Evolutionary conservation across 2,888 invertebrate species (phyloP).

Genomic region (Mermis nigrescens): DNA sequence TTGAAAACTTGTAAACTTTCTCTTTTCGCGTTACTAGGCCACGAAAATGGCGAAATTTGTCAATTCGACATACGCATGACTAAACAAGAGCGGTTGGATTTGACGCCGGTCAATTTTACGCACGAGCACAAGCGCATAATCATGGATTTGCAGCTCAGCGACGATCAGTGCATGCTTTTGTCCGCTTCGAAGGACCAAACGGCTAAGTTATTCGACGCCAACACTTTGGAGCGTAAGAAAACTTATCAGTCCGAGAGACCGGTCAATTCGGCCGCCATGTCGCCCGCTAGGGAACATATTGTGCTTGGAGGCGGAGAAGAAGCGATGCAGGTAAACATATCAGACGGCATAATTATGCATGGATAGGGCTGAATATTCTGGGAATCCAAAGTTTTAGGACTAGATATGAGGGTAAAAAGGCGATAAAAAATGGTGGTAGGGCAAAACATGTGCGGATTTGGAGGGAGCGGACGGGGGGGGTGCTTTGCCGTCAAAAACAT

Average conservation of each 20-base stretch:
- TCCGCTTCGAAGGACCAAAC: constrained; percentile 91
- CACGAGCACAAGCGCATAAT: constrained; percentile 64
- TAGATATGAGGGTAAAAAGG: too few relatives aligned
- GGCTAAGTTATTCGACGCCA: constrained; percentile 62
- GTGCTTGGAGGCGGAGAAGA: constrained; percentile 95
- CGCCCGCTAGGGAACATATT: constrained; percentile 81
- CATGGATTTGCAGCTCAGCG: constrained; percentile 85
- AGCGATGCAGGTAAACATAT: constrained; percentile 66
- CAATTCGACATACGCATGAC: constrained; percentile 64
- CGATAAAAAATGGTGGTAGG: too few relatives aligned
- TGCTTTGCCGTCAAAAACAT: too few relatives aligned
- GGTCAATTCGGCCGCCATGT: constrained; percentile 90
- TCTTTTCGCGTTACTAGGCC: too few relatives aligned
- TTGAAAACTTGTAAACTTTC: too few relatives aligned
- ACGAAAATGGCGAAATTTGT: constrained; percentile 74
- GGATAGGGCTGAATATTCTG: neutral
- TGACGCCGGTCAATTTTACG: constrained; percentile 40
- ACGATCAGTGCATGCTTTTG: constrained; percentile 81
- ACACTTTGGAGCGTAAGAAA: constrained; percentile 64
- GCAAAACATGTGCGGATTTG: too few relatives aligned
- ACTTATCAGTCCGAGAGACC: constrained; percentile 92
- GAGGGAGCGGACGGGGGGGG: too few relatives aligned
- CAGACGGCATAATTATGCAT: neutral
- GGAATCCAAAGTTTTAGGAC: too few relatives aligned
- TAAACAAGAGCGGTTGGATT: constrained; percentile 11